phyloP scores from a whole-genome alignment of 1,140 invertebrate species.

The Adoxophyes honmai region DNA sequence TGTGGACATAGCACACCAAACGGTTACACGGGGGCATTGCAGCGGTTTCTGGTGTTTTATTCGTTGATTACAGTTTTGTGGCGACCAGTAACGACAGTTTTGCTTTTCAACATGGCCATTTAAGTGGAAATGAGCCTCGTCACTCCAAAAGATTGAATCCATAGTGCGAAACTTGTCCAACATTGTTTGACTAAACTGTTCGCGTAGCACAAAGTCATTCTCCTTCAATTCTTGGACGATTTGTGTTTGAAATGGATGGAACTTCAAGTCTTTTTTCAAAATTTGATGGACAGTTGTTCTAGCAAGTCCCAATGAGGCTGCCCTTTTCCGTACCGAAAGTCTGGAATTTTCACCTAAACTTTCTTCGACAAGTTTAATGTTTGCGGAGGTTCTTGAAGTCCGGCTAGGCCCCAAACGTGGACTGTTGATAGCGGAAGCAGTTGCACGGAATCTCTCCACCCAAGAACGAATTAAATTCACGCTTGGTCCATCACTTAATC shows the following conservation, averaged over 20 bases:
- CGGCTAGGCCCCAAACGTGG: constrained; percentile 22
- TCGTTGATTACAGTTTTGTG: not conserved
- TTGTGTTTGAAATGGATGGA: not conserved
- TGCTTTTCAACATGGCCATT: constrained; percentile 23
- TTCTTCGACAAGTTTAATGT: constrained; percentile 21
- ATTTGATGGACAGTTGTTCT: too few relatives aligned
- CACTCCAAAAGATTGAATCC: constrained; percentile 2
- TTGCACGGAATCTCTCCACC: not conserved
- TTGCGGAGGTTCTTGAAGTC: constrained; percentile 19
- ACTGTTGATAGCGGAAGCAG: constrained; percentile 21
- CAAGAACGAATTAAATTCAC: too few relatives aligned
- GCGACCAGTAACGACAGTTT: constrained; percentile 25
- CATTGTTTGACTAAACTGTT: not conserved
- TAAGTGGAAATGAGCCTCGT: constrained; percentile 25
- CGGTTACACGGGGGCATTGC: too few relatives aligned
- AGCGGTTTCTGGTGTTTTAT: not conserved
- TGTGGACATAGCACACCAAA: too few relatives aligned
- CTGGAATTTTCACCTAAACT: constrained; percentile 24
- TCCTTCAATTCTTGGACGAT: not conserved
- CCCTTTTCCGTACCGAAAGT: constrained; percentile 22
- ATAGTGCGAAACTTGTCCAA: not conserved
- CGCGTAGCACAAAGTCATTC: not conserved
- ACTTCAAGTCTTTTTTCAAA: too few relatives aligned
- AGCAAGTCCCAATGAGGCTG: constrained; percentile 17
- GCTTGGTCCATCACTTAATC: too few relatives aligned